Percentiles rank a stretch among this genome's conserved stretches.
Conservation (phyloP, 2,113 vertebrate species). For the Colossoma macropomum region DNA sequence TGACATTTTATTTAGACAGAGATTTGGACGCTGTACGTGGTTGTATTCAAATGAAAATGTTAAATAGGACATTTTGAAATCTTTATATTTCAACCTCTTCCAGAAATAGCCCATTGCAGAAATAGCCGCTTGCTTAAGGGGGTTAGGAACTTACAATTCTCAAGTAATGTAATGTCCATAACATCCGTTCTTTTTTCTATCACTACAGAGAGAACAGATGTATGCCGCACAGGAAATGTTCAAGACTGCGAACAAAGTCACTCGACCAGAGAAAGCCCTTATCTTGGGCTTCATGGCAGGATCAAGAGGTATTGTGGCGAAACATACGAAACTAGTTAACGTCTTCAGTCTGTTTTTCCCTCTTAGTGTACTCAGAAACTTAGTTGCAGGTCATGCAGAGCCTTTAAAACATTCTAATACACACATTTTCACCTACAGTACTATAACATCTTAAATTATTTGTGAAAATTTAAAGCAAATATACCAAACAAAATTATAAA, state of each 20-base stretch:
- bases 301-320: slow-evolving; percentile 85
- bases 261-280: slow-evolving; percentile 95
- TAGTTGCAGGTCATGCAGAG: background rate
- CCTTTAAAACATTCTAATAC: background rate
- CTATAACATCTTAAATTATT: too few species aligned
- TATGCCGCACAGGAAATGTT: slow-evolving; percentile 98
- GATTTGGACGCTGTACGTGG: too few species aligned
- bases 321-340: background rate
- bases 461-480: too few species aligned
- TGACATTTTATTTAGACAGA: too few species aligned
- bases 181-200: slow-evolving; percentile 2
- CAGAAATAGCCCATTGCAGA: too few species aligned
- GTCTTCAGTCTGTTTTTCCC: background rate
- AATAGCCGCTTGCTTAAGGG: too few species aligned
- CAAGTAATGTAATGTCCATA: background rate
- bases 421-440: background rate
- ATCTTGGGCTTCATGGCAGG: slow-evolving; percentile 99
- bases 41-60: too few species aligned
- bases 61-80: too few species aligned
- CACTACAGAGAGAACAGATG: slow-evolving; percentile 92
- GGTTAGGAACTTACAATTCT: too few species aligned
- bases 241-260: slow-evolving; percentile 99
- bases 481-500: too few species aligned
- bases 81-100: too few species aligned
- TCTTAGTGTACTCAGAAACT: background rate